phyloP scores from a whole-genome alignment of 2,113 vertebrate species.

The Etheostoma spectabile region DNA sequence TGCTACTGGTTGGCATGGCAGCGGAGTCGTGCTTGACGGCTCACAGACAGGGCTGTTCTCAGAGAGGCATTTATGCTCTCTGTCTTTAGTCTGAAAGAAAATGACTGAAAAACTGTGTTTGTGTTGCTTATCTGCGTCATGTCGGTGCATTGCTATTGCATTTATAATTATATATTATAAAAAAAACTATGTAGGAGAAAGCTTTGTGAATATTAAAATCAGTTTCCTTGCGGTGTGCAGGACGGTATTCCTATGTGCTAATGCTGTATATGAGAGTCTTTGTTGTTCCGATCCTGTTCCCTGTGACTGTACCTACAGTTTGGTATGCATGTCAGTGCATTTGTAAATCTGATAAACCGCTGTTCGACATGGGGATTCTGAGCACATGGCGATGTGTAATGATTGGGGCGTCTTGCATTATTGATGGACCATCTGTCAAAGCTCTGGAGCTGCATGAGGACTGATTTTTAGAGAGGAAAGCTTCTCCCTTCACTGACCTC shows the following conservation, averaged over 20 bases:
- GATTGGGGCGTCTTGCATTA: slow-evolving; percentile 75
- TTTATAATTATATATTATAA: too few species aligned
- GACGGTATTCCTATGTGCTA: neutral
- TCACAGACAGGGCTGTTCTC: slow-evolving; percentile 54
- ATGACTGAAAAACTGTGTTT: slow-evolving; percentile 29
- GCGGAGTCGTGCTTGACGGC: slow-evolving; percentile 68
- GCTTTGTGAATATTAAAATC: slow-evolving; percentile 45
- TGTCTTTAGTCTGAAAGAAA: slow-evolving; percentile 31
- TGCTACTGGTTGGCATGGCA: slow-evolving; percentile 74
- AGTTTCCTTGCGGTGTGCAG: neutral
- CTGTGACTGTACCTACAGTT: slow-evolving; percentile 33
- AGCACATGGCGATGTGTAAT: slow-evolving; percentile 69
- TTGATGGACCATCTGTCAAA: slow-evolving; percentile 79
- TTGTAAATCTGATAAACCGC: slow-evolving; percentile 62
- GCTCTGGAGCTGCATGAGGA: slow-evolving; percentile 38
- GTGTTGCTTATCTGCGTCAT: slow-evolving; percentile 51
- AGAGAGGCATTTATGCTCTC: slow-evolving; percentile 46
- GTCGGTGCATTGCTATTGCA: slow-evolving; percentile 13
- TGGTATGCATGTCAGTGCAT: slow-evolving; percentile 49
- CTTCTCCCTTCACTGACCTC: slow-evolving; percentile 25
- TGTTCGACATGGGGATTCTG: slow-evolving; percentile 59
- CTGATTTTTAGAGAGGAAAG: slow-evolving; percentile 34
- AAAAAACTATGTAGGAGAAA: slow-evolving; percentile 6
- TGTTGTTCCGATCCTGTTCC: neutral
- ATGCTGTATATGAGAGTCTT: neutral